phyloP scores from a whole-genome alignment of 2,888 invertebrate genomes.

The Sicus ferrugineus region DNA sequence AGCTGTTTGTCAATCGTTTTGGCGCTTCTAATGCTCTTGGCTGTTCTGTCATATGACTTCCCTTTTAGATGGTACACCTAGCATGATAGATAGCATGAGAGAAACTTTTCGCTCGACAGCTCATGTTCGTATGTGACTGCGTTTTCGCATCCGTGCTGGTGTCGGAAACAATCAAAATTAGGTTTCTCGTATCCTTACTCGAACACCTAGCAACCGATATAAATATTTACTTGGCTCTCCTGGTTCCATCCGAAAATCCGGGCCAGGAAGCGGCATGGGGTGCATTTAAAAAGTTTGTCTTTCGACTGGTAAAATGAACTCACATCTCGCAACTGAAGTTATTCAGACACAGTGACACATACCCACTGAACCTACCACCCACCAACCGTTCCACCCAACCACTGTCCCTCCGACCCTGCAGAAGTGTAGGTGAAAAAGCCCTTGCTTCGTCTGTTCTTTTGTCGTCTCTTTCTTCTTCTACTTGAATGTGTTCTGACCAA shows the following conservation, averaged over 20 bases:
- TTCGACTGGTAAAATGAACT: constrained; percentile 35
- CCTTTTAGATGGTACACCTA: no score
- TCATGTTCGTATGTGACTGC: neutral
- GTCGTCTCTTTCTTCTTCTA: neutral
- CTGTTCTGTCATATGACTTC: neutral
- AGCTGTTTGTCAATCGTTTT: neutral
- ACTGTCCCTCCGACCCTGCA: no score
- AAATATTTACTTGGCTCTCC: neutral
- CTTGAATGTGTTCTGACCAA: neutral
- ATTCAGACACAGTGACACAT: neutral
- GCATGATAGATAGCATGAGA: no score
- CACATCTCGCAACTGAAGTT: neutral
- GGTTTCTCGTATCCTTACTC: neutral
- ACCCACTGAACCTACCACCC: neutral
- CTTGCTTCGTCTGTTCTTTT: neutral
- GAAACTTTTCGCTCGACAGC: neutral
- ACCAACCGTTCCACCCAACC: neutral
- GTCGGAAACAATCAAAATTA: constrained; percentile 1
- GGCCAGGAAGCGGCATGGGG: no score
- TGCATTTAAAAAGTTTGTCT: constrained; percentile 22
- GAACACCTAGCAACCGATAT: neutral
- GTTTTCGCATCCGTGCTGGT: no score
- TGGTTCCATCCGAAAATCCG: neutral
- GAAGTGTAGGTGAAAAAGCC: neutral
- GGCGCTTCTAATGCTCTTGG: neutral